Evolutionary conservation across 1,140 invertebrate genomes (phyloP).

Genomic region (Meloidogyne exigua): DNA sequence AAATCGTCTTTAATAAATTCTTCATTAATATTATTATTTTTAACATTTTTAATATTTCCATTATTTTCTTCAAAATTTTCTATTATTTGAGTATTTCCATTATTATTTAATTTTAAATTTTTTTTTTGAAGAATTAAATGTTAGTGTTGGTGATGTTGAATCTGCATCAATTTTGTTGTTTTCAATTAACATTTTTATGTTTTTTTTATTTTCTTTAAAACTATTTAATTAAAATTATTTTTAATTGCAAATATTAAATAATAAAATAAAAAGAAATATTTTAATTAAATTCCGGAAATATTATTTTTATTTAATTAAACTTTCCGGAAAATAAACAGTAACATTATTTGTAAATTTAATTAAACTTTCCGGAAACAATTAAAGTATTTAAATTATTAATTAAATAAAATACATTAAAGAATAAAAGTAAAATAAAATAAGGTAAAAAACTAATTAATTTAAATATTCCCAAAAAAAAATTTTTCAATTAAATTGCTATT

Average conservation of each 20-base stretch:
- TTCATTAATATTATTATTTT: background rate
- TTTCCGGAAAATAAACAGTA: background rate
- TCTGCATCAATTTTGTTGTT: background rate
- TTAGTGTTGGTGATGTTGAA: background rate
- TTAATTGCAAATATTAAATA: no score
- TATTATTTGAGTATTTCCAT: background rate
- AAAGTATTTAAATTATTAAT: no score
- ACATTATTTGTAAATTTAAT: no score
- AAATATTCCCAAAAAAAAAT: no score
- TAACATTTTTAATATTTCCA: background rate
- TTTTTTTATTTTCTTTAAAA: background rate
- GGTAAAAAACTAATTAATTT: no score
- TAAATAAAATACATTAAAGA: no score
- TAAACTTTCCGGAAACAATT: no score
- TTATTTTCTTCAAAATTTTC: background rate
- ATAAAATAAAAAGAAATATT: no score
- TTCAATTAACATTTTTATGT: background rate
- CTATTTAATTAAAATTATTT: background rate
- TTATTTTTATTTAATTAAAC: background rate
- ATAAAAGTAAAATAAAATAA: no score
- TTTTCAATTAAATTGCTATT: no score
- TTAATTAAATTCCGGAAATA: background rate
- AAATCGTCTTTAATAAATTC: background rate
- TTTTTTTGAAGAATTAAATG: background rate
- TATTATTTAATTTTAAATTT: background rate